phyloP scores from a whole-genome alignment of 1,140 invertebrate species.

The Brachionus angularis region DNA sequence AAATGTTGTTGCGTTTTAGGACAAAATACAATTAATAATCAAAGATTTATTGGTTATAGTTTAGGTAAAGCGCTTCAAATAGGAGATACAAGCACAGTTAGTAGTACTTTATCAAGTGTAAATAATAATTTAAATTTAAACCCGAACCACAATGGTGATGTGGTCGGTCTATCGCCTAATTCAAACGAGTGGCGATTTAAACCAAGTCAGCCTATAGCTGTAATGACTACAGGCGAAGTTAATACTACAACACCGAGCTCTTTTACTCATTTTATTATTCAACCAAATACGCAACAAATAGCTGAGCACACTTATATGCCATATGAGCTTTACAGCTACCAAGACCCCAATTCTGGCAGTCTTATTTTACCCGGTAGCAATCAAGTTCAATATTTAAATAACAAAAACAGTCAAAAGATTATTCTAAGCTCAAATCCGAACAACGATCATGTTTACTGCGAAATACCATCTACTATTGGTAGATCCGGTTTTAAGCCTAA shows the following conservation, averaged over 20 bases:
- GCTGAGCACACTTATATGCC: conserved; percentile 12
- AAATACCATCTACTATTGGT: conserved; percentile 19
- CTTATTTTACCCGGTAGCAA: conserved; percentile 9
- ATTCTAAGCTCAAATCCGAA: too few species aligned
- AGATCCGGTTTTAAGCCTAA: too few species aligned
- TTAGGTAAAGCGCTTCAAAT: too few species aligned
- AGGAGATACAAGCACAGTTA: conserved; percentile 11
- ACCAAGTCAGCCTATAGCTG: neutral
- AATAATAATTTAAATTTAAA: too few species aligned
- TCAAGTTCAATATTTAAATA: neutral
- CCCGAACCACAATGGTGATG: neutral
- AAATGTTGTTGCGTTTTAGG: conserved; percentile 19
- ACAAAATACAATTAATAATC: neutral
- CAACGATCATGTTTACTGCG: conserved; percentile 34
- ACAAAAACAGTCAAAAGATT: neutral
- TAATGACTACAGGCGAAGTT: conserved; percentile 5
- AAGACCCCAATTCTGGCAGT: neutral
- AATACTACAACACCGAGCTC: conserved; percentile 1
- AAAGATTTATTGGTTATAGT: conserved; percentile 2
- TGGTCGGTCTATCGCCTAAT: neutral
- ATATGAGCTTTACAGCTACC: conserved; percentile 16
- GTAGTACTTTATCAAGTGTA: conserved; percentile 17
- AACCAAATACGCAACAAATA: neutral
- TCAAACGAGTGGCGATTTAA: conserved; percentile 13
- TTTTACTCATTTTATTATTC: conserved; percentile 9